These are phyloP conservation scores for Mesocentrotus franciscanus DNA, from an alignment of 53 echinoderm and acorn worm genomes.

Conservation along the genomic window DNA sequence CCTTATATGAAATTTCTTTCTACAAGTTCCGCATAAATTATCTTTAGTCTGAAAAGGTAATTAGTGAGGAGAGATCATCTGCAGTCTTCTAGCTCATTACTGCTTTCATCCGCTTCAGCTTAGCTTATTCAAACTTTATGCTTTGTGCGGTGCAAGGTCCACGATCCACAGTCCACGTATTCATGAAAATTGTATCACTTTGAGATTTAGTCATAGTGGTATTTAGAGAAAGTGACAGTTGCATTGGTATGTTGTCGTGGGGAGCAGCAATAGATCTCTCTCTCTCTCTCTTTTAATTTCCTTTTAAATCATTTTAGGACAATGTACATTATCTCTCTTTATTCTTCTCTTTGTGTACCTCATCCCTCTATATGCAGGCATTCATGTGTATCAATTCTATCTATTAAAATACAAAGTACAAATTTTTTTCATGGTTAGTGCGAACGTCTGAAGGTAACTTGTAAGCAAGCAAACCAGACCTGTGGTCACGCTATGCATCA, in stretches of 20 bases:
- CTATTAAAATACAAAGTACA: no score
- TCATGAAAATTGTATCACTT: neutral
- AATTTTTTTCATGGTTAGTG: no score
- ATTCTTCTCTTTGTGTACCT: no score
- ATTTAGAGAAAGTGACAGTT: neutral
- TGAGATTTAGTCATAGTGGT: neutral
- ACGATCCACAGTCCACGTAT: neutral
- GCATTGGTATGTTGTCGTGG: neutral
- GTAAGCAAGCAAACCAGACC: no score
- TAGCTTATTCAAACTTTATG: neutral
- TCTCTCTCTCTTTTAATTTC: neutral
- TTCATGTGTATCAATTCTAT: no score
- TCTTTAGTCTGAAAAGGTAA: no score
- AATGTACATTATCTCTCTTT: neutral
- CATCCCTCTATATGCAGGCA: no score
- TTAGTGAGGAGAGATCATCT: neutral
- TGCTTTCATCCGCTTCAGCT: neutral
- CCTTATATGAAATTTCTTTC: no score
- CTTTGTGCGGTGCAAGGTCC: neutral
- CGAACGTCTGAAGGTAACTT: no score
- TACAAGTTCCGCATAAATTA: no score
- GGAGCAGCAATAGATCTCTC: neutral
- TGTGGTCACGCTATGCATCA: no score
- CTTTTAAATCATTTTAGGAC: neutral
- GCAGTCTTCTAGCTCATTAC: conserved; percentile 5